These are phyloP conservation scores for Panthera uncia DNA, from an alignment of 2,113 vertebrate species.

Conservation along the genomic window DNA sequence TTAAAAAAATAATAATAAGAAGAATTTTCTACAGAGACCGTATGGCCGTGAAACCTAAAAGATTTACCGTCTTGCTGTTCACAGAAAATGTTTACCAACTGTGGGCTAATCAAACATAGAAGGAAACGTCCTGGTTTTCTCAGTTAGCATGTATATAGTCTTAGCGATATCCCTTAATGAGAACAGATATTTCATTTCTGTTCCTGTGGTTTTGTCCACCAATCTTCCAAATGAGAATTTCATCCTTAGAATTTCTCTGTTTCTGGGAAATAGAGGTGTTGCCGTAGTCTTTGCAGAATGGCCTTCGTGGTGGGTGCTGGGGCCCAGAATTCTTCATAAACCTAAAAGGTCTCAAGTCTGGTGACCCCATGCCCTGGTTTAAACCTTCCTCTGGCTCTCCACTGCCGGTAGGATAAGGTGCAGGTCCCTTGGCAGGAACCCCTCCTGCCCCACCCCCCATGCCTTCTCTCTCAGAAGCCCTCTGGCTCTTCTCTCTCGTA, in stretches of 20 bases:
- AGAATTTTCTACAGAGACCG: neutral
- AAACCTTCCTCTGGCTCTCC: neutral
- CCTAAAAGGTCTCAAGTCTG: neutral
- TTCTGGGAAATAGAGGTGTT: neutral
- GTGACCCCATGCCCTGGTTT: neutral
- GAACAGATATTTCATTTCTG: neutral
- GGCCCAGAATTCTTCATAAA: neutral
- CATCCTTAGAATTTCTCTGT: neutral
- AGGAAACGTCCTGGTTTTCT: neutral
- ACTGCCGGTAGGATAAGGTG: rapidly evolving
- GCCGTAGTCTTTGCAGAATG: neutral
- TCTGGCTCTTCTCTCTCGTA: neutral
- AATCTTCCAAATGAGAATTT: neutral
- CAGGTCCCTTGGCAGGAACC: neutral
- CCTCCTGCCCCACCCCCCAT: rapidly evolving
- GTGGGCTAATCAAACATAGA: neutral
- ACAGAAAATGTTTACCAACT: neutral
- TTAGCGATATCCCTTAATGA: neutral
- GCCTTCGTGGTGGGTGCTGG: neutral
- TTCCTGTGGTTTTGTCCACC: neutral
- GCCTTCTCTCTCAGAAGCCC: neutral
- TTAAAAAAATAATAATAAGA: neutral
- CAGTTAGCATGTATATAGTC: neutral
- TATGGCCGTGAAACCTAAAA: neutral
- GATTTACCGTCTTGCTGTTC: neutral